Percentiles rank a stretch among this genome's conserved stretches.
Evolutionary conservation across 2,888 invertebrate species (phyloP).

Genomic region (Xestia c-nigrum): DNA sequence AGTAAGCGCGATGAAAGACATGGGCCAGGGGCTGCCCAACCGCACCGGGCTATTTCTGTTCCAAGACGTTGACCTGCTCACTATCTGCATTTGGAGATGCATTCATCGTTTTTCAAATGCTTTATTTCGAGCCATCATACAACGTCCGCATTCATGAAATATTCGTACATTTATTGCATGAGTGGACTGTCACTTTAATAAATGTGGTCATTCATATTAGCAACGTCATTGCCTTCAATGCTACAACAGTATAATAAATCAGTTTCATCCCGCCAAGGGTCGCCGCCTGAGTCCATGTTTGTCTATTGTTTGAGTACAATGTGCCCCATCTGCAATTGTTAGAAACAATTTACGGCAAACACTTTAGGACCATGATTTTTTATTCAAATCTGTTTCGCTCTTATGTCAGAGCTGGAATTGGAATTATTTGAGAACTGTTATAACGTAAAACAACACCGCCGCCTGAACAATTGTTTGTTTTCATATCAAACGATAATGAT

Average conservation of each 20-base stretch:
- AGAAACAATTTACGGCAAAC: conserved; percentile 76
- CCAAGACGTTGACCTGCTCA: conserved; percentile 86
- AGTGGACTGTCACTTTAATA: conserved; percentile 45
- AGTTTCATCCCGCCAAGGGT: conserved; percentile 62
- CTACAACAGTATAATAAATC: conserved; percentile 64
- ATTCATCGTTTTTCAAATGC: conserved; percentile 70
- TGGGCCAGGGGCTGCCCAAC: conserved; percentile 81
- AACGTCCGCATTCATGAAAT: conserved; percentile 46
- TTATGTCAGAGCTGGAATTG: conserved; percentile 26
- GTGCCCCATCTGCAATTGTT: conserved; percentile 76
- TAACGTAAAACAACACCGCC: conserved; percentile 43
- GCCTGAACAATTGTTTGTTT: conserved; percentile 53
- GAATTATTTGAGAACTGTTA: conserved; percentile 40
- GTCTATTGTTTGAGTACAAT: conserved; percentile 80
- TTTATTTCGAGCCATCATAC: conserved; percentile 47
- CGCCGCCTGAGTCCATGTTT: conserved; percentile 70
- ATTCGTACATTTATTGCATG: conserved; percentile 31
- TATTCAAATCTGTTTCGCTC: conserved; percentile 58
- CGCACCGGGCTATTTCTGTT: conserved; percentile 84
- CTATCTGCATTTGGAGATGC: conserved; percentile 76
- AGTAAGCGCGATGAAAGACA: conserved; percentile 85
- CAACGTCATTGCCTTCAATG: conserved; percentile 62
- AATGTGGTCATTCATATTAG: conserved; percentile 56
- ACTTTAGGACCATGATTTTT: conserved; percentile 59
- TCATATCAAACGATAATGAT: conserved; percentile 57